Conservation (phyloP, 2,113 vertebrate species). For the Pteropus alecto region DNA sequence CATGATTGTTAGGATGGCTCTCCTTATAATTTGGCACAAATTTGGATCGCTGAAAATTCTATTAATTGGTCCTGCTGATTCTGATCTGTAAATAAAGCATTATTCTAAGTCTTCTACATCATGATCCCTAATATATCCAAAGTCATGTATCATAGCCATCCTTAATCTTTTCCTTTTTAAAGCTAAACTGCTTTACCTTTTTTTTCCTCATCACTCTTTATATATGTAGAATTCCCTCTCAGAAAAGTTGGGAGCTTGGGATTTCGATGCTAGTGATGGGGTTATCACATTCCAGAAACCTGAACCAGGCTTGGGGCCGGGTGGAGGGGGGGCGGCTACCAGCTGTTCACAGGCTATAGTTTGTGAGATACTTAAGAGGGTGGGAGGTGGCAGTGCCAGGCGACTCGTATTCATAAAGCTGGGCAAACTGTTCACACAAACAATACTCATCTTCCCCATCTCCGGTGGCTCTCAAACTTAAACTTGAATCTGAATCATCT, state of each 20-base stretch:
- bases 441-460: background rate
- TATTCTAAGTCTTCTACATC: background rate
- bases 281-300: background rate
- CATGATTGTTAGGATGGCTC: background rate
- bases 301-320: background rate
- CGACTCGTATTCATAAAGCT: background rate
- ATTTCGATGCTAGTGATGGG: background rate
- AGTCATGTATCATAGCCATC: background rate
- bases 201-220: background rate
- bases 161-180: background rate
- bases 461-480: background rate
- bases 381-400: background rate
- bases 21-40: background rate
- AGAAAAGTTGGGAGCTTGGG: background rate
- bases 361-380: background rate
- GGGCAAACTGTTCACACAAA: background rate
- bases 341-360: background rate
- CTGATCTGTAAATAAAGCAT: background rate
- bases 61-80: background rate
- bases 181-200: background rate
- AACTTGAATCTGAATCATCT: background rate
- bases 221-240: background rate
- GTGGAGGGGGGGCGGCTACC: no score
- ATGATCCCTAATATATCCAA: background rate
- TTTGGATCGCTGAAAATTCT: background rate